phyloP scores from a whole-genome alignment of 2,888 invertebrate species.

The Serripes groenlandicus region DNA sequence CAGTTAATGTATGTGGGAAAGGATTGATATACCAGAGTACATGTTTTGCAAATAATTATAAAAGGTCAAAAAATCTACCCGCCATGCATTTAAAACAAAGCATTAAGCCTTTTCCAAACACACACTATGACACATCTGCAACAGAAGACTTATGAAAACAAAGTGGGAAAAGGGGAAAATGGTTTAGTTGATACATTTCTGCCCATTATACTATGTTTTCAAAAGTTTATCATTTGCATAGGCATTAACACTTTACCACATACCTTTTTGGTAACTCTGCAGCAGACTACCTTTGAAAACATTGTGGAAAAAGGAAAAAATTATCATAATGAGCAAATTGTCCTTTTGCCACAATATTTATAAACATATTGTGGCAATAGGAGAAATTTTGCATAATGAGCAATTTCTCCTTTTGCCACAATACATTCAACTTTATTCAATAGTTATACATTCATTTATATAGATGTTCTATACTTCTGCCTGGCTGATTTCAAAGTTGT shows the following conservation, averaged over 20 bases:
- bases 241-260: background rate
- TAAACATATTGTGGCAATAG: too few relatives aligned
- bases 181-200: background rate
- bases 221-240: background rate
- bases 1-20: too few relatives aligned
- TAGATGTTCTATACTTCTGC: too few relatives aligned
- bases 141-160: background rate
- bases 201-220: background rate
- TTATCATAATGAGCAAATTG: background rate
- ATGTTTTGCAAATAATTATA: too few relatives aligned
- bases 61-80: too few relatives aligned
- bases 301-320: background rate
- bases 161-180: background rate
- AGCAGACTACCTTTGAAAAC: background rate
- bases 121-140: background rate
- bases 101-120: background rate
- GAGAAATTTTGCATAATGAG: too few relatives aligned
- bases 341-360: background rate
- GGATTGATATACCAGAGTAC: too few relatives aligned
- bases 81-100: too few relatives aligned
- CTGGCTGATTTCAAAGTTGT: too few relatives aligned
- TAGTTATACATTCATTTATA: too few relatives aligned
- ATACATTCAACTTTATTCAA: too few relatives aligned
- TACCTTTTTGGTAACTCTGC: background rate
- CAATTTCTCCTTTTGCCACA: too few relatives aligned